Conservation (phyloP, 2,113 vertebrate genomes). For the Lonchura striata region DNA sequence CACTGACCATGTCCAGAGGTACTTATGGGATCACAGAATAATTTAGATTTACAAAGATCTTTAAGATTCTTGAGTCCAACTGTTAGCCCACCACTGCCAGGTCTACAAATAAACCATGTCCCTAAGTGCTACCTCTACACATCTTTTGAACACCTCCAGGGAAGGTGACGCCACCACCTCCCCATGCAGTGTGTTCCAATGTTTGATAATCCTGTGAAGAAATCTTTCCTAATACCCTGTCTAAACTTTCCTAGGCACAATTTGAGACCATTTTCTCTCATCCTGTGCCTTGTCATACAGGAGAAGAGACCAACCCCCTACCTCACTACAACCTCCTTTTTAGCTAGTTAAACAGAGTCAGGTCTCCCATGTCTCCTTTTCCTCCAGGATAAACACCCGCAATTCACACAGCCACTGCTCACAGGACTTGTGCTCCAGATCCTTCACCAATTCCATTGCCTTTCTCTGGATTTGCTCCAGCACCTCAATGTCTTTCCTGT, state of each 20-base stretch:
- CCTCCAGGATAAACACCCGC: background rate
- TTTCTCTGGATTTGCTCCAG: rapidly evolving
- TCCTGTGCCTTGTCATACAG: background rate
- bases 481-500: background rate
- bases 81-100: background rate
- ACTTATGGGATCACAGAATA: background rate
- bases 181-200: background rate
- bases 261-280: background rate
- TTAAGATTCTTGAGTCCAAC: background rate
- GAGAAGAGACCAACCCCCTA: rapidly evolving
- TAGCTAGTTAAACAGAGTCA: background rate
- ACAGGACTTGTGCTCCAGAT: background rate
- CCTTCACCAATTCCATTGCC: background rate
- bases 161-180: background rate
- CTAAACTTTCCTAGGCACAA: background rate
- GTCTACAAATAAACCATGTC: background rate
- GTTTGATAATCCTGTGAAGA: background rate
- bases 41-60: background rate
- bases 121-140: background rate
- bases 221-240: background rate
- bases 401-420: background rate
- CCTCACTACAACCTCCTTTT: background rate
- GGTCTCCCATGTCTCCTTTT: background rate
- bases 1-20: rapidly evolving
- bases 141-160: background rate